Conservation (phyloP, 2,797 vertebrate species). For the Schizopygopsis malacanthus region DNA sequence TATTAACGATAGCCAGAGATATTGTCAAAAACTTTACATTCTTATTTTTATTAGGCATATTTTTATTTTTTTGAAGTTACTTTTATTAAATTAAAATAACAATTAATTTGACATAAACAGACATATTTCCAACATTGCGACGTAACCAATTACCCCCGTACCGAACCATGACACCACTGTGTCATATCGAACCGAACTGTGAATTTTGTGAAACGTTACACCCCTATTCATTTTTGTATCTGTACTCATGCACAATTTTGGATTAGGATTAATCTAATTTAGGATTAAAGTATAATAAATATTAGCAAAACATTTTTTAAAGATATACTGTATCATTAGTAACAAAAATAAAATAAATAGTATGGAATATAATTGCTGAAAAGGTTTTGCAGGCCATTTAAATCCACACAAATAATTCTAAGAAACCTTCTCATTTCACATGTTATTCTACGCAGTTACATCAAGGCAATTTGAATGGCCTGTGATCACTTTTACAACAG, state of each 20-base stretch:
- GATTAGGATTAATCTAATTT: too few species aligned
- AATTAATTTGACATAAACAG: too few species aligned
- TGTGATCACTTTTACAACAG: background rate
- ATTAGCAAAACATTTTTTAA: background rate
- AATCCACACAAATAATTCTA: background rate
- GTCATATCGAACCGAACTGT: too few species aligned
- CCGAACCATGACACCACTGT: too few species aligned
- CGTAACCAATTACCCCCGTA: too few species aligned
- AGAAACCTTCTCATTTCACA: background rate
- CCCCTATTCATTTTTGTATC: background rate
- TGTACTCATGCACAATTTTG: background rate
- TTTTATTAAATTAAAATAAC: too few species aligned
- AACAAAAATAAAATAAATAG: background rate
- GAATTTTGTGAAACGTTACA: too few species aligned
- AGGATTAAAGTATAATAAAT: background rate
- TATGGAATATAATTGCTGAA: background rate
- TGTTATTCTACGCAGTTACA: background rate
- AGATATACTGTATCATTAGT: background rate
- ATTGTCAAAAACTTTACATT: too few species aligned
- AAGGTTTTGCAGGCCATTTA: background rate
- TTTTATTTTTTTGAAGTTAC: too few species aligned
- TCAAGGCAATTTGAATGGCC: background rate
- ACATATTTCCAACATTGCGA: too few species aligned
- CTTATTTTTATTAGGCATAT: too few species aligned
- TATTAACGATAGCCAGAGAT: too few species aligned